A percentile compares a stretch with the other conserved stretches of the same genome.
Evolutionary conservation across 1,140 invertebrate species (phyloP).

Genomic region (Bombus impatiens): DNA sequence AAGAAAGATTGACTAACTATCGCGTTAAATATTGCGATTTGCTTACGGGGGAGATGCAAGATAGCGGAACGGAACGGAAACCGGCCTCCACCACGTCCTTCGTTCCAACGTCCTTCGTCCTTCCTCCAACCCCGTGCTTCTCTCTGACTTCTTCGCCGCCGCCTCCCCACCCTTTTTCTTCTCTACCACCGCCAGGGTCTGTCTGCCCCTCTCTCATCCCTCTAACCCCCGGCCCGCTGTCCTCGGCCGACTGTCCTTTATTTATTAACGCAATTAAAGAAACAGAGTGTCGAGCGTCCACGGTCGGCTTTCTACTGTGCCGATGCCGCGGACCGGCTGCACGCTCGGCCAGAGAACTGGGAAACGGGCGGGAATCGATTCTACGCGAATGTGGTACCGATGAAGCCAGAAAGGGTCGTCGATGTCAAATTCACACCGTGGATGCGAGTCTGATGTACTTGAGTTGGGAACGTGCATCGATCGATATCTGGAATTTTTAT

Average conservation of each 20-base stretch:
- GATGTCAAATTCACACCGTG: conserved; percentile 7
- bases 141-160: not conserved
- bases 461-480: too few species aligned
- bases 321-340: conserved; percentile 56
- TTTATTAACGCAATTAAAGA: conserved; percentile 82
- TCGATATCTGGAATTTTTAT: too few species aligned
- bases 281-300: conserved; percentile 59
- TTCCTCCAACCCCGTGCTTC: conserved; percentile 13
- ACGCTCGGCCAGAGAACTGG: conserved; percentile 47
- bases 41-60: conserved; percentile 61
- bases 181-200: not conserved
- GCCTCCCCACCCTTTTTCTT: not conserved
- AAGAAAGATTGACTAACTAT: conserved; percentile 73
- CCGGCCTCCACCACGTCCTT: conserved; percentile 36
- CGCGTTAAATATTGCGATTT: conserved; percentile 80
- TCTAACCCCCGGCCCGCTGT: not conserved
- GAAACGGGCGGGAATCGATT: conserved; percentile 55
- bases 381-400: conserved; percentile 13
- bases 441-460: not conserved
- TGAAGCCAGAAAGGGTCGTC: conserved; percentile 24
- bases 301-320: conserved; percentile 66
- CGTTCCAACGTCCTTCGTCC: conserved; percentile 33
- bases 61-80: conserved; percentile 38
- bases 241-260: conserved; percentile 74
- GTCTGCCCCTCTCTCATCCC: not conserved